Conservation (phyloP, 2,113 vertebrate genomes). For the Dasypus novemcinctus region DNA sequence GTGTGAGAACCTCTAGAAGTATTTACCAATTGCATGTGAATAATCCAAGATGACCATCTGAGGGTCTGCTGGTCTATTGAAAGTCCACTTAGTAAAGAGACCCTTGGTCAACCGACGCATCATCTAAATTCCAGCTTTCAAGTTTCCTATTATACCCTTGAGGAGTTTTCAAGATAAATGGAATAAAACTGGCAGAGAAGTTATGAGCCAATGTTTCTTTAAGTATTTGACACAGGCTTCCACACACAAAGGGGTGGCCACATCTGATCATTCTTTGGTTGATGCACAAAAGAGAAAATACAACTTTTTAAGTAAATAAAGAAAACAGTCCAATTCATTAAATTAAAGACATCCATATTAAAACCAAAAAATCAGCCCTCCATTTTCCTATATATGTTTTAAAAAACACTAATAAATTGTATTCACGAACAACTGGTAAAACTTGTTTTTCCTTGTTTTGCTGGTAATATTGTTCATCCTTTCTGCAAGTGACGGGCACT, state of each 20-base stretch:
- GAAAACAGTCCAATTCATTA: not conserved
- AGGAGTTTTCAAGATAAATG: not conserved
- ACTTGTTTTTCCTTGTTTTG: not conserved
- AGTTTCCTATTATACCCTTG: not conserved
- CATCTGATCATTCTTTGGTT: not conserved
- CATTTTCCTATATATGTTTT: not conserved
- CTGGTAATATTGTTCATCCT: not conserved
- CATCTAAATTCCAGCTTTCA: not conserved
- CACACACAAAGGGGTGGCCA: not conserved
- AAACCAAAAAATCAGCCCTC: not conserved
- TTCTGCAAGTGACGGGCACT: not conserved
- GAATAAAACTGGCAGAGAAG: not conserved
- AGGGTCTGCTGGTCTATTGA: not conserved
- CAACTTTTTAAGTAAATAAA: not conserved
- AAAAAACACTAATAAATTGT: not conserved
- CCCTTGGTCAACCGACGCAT: not conserved
- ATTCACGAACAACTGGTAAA: not conserved
- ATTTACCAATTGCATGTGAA: constrained; percentile 45
- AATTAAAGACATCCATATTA: constrained; percentile 14
- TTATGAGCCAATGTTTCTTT: not conserved
- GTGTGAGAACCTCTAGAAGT: constrained; percentile 14
- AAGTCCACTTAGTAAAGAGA: constrained; percentile 6
- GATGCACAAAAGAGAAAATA: not conserved
- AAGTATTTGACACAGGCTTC: not conserved
- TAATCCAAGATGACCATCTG: constrained; percentile 7